A percentile compares a stretch with the other conserved stretches of the same genome.
phyloP scores from a whole-genome alignment of 2,797 vertebrate genomes.

The Sebastes variabilis region DNA sequence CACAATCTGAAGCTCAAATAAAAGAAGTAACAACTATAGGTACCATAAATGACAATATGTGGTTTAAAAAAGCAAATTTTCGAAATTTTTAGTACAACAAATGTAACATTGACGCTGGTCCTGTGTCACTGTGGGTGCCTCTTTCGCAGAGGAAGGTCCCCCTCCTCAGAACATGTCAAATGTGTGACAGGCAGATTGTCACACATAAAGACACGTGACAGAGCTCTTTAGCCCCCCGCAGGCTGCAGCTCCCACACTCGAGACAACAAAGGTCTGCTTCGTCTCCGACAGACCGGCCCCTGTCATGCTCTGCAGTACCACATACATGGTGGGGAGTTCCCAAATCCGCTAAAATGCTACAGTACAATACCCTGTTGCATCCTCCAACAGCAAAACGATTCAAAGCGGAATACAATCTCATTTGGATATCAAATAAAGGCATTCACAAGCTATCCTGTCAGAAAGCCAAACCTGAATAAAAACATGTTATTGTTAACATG shows the following conservation, averaged over 20 bases:
- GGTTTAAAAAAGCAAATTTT: neutral
- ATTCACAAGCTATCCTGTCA: neutral
- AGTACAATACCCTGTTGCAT: neutral
- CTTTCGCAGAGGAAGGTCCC: neutral
- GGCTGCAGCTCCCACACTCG: constrained; percentile 46
- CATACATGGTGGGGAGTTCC: neutral
- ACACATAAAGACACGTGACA: constrained; percentile 54
- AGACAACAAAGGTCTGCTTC: constrained; percentile 46
- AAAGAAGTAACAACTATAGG: neutral
- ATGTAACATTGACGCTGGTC: neutral
- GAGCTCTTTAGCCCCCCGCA: constrained; percentile 51
- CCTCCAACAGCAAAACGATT: neutral
- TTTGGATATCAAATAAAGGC: neutral
- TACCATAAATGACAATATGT: neutral
- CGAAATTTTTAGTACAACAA: neutral
- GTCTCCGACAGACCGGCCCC: neutral
- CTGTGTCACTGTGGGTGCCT: neutral
- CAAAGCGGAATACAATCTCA: neutral
- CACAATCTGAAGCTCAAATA: neutral
- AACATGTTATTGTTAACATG: neutral
- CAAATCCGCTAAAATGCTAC: neutral
- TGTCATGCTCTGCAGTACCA: neutral
- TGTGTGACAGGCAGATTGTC: constrained; percentile 52
- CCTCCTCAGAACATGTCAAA: constrained; percentile 40
- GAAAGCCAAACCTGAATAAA: neutral